Base-by-base conservation (phyloP, 2,888 invertebrate species). In the Ashinkailepas kermadecensis region DNA sequence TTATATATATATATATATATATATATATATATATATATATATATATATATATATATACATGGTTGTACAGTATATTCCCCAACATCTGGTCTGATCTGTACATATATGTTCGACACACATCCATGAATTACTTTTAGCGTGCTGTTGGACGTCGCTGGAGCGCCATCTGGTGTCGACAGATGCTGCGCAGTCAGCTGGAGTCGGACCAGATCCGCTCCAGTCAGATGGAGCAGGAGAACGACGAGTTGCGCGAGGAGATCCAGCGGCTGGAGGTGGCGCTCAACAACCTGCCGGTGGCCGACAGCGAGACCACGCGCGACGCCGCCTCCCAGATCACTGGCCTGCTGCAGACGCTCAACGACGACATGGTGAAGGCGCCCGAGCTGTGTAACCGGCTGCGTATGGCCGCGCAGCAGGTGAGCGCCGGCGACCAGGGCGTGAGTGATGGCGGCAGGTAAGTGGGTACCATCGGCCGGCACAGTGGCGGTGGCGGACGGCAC, bases 1-100 rank as follows among this genome's bases (percentile, higher is more conserved):
- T 64, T 81, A 64, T 64, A 81, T 81, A 64, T 81, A 81, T 81
- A 64, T 64, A 81, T n/a, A n/a, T n/a, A n/a, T n/a, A n/a, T n/a
- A 21, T 64, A 64, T n/a, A 64, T 64, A 64, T 67, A 64, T 64
- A 62, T 81, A 9, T 81, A 64, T 12, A 58, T 11, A 9, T 58
- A 13, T 58, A 13, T 59, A 59, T 59, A 59, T 13, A 65, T 81
- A 65, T 81, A 81, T 21, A 81, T 81, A 67, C 59, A 67, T 13
- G 59, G 12, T 59, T 15, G 11, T 15, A 59, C 13, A 13, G 11
- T 15, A 59, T 15, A 59, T 59, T 11, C 15, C 0, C 59, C 1
- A 13, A 15, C 59, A 13, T 11, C 12, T 59, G 2, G 15, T 59
- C 11, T 59, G 12, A 59, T 81, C 13, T 81, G 18, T 11, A 81